phyloP scores from a whole-genome alignment of 2,113 vertebrate genomes.

The Loxodonta africana region DNA sequence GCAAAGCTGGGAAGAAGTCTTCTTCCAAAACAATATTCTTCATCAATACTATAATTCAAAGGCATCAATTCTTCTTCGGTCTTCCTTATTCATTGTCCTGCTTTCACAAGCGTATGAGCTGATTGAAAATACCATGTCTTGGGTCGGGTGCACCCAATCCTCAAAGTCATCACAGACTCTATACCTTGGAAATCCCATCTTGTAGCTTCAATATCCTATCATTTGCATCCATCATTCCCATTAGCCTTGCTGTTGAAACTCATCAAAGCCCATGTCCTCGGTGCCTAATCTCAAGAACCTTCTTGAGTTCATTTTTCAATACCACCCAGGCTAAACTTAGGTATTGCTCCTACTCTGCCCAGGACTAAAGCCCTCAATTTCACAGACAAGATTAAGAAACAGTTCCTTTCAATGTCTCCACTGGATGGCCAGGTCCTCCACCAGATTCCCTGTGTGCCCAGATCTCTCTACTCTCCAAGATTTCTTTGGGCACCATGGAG shows the following conservation, averaged over 20 bases:
- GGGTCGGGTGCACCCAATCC: no score
- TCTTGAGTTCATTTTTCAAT: background rate
- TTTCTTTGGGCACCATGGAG: background rate
- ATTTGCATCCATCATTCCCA: background rate
- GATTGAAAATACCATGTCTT: no score
- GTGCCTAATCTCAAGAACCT: background rate
- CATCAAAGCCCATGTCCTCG: background rate
- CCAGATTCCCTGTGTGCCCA: fast-evolving
- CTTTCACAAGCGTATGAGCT: no score
- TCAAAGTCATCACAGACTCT: background rate
- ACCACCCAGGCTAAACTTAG: background rate
- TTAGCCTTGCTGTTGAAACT: background rate
- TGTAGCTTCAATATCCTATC: background rate
- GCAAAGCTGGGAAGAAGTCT: background rate
- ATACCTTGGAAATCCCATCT: background rate
- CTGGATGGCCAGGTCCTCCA: fast-evolving
- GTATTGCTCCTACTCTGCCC: background rate
- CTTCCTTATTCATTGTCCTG: no score
- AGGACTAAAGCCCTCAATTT: background rate
- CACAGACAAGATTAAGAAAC: background rate
- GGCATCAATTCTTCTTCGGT: no score
- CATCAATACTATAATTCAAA: no score
- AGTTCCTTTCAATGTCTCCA: background rate
- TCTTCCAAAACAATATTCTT: no score
- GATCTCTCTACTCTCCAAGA: background rate